Base-by-base conservation (phyloP, 2,797 vertebrate species). In the Austrolebias charrua region DNA sequence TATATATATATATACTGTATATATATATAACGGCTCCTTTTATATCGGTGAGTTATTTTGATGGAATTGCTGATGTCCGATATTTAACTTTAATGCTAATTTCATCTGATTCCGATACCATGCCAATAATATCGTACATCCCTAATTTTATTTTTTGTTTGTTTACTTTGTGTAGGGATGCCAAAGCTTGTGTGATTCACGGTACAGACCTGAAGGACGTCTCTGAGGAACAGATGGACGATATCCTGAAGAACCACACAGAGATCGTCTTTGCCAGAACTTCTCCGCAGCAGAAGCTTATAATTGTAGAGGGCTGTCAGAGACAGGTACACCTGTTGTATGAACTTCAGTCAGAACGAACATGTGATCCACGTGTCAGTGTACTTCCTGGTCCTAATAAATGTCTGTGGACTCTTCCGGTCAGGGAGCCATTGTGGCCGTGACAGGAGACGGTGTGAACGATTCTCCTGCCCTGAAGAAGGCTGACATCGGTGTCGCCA, bases 261-360 rank as follows among this genome's bases (percentile, higher is more conserved):
- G 95, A 97, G 87, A 97, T 97, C 0, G 95, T 97, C 67, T 97
- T 97, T 6, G 95, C 95, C 81, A 93, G 95, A 71, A 96, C 95
- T 0, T 96, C 95, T 43, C 94, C 95, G 0, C 95, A 96, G 74
- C 95, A 96, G 90, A 96, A 95, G 47, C 94, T 95, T 56, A 95
- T 95, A 78, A 96, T 96, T 0, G 95, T 96, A 33, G 95, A 97
- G 71, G 95, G 95, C 63, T 97, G 95, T 64, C 95, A 97, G 89
- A 86, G 95, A 90, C 95, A 95, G 94, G 95, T 96, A 56, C 13
- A 15, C 15, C 6, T 6, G 55, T 45, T 16, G 7, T 5, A 11
- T 20, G 6, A 19, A 1, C 42, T 11, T 20, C 1, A 33, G 29
- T 14, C 19, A 4, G 4, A 33, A 33, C 3, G 24, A 24, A 24